Conservation (phyloP, 2,888 invertebrate genomes). For the Acronicta alni region DNA sequence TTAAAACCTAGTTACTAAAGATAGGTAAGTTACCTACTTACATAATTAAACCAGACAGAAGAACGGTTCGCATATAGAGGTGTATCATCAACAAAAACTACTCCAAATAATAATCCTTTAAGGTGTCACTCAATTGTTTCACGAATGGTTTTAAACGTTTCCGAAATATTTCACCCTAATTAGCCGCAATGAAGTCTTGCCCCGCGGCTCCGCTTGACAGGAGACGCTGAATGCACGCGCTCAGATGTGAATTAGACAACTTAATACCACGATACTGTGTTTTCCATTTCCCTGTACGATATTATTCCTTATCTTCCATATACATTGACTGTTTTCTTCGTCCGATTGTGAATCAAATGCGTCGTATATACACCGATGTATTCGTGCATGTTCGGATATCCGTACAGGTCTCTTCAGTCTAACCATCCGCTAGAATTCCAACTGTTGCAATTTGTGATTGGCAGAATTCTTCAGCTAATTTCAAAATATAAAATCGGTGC, state of each 20-base stretch:
- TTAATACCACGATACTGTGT: conserved; percentile 57
- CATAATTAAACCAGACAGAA: no score
- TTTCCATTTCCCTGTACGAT: conserved; percentile 28
- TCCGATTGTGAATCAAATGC: not conserved
- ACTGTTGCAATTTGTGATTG: conserved; percentile 67
- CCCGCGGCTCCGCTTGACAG: conserved; percentile 78
- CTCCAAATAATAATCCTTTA: conserved; percentile 21
- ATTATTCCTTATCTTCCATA: conserved; percentile 2
- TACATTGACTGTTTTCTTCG: conserved; percentile 50
- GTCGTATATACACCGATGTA: conserved; percentile 39
- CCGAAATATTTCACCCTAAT: conserved; percentile 76
- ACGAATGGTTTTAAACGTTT: conserved; percentile 53
- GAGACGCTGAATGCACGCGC: conserved; percentile 77
- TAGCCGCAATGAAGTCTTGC: conserved; percentile 59
- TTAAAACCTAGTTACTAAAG: no score
- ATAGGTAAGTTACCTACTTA: no score
- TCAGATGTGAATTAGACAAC: conserved; percentile 74
- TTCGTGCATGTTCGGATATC: not conserved
- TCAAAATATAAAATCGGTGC: conserved; percentile 65
- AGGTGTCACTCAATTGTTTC: conserved; percentile 32
- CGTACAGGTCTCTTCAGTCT: conserved; percentile 4
- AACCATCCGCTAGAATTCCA: conserved; percentile 37
- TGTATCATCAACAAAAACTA: conserved; percentile 15
- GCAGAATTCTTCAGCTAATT: conserved; percentile 68
- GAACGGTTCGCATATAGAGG: no score